Percentiles rank a stretch among this genome's conserved stretches.
Evolutionary conservation across 2,888 invertebrate genomes (phyloP).

Genomic region (Ochropleura leucogaster): DNA sequence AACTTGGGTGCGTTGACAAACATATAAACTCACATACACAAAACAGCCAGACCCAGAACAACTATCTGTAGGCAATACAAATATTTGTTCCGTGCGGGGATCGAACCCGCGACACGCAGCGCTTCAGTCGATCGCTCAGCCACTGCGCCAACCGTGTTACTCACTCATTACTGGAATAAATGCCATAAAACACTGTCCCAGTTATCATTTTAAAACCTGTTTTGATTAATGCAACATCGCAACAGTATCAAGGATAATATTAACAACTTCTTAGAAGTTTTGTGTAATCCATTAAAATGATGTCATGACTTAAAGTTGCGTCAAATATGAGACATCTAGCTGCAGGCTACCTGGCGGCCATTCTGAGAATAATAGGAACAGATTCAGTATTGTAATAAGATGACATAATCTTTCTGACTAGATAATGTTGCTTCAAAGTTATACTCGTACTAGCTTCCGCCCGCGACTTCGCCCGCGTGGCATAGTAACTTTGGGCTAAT

Average conservation of each 20-base stretch:
- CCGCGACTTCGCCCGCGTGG: too few species aligned
- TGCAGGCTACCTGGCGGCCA: constrained; percentile 34
- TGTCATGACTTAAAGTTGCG: constrained; percentile 46
- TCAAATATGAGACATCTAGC: constrained; percentile 40
- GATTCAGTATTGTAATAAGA: constrained; percentile 8
- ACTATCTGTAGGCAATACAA: too few species aligned
- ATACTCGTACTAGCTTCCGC: neutral
- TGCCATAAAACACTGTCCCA: neutral
- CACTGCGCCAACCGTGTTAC: neutral
- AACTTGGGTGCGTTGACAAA: too few species aligned
- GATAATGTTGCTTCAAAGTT: neutral
- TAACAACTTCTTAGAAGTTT: constrained; percentile 54
- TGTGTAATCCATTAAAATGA: constrained; percentile 36
- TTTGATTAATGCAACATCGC: constrained; percentile 16
- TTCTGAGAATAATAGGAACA: constrained; percentile 25
- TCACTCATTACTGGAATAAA: neutral
- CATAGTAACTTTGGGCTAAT: too few species aligned
- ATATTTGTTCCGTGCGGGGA: too few species aligned
- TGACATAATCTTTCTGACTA: constrained; percentile 43
- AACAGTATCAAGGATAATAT: constrained; percentile 40
- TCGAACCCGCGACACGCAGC: too few species aligned
- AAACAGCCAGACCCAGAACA: too few species aligned
- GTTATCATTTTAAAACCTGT: constrained; percentile 20
- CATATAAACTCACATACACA: too few species aligned
- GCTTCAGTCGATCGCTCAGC: too few species aligned